Evolutionary conservation across 2,888 invertebrate species (phyloP).

Genomic region (Plagodis pulveraria): DNA sequence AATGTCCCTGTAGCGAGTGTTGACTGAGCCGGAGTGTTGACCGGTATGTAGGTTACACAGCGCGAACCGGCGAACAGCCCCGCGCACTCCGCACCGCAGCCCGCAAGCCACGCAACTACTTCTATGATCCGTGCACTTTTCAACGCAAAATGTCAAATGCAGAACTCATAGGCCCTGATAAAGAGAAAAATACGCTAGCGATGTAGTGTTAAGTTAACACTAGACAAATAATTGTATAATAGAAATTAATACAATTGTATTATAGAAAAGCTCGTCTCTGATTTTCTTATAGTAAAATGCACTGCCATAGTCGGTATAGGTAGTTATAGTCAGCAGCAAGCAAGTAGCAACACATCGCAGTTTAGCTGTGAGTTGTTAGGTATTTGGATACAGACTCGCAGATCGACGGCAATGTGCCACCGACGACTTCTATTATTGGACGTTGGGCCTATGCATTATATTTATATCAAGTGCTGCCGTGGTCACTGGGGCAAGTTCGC

Average conservation of each 20-base stretch:
- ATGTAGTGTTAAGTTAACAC: no score
- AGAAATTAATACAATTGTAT: no score
- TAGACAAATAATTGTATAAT: no score
- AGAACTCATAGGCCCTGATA: constrained; percentile 44
- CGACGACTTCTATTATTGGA: constrained; percentile 61
- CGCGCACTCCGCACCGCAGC: constrained; percentile 42
- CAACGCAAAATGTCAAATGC: constrained; percentile 76
- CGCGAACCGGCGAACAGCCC: constrained; percentile 69
- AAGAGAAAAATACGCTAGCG: no score
- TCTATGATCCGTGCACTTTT: constrained; percentile 79
- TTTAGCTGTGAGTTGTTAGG: constrained; percentile 29
- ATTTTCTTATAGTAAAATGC: constrained; percentile 49
- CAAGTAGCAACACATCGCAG: constrained; percentile 39
- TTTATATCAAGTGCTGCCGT: constrained; percentile 69
- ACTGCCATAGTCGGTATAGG: constrained; percentile 34
- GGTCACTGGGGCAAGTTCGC: constrained; percentile 82
- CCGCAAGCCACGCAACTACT: constrained; percentile 68
- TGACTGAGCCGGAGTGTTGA: constrained; percentile 85
- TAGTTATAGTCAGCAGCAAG: constrained; percentile 30
- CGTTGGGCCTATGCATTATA: constrained; percentile 66
- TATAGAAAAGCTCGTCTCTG: neutral
- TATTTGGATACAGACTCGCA: constrained; percentile 48
- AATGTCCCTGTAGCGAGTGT: constrained; percentile 85
- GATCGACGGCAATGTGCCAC: constrained; percentile 56
- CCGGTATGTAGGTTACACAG: constrained; percentile 84